These are phyloP conservation scores for Mormyrus proboscirostris DNA, from an alignment of 2,797 vertebrate species.

Conservation along the genomic window DNA sequence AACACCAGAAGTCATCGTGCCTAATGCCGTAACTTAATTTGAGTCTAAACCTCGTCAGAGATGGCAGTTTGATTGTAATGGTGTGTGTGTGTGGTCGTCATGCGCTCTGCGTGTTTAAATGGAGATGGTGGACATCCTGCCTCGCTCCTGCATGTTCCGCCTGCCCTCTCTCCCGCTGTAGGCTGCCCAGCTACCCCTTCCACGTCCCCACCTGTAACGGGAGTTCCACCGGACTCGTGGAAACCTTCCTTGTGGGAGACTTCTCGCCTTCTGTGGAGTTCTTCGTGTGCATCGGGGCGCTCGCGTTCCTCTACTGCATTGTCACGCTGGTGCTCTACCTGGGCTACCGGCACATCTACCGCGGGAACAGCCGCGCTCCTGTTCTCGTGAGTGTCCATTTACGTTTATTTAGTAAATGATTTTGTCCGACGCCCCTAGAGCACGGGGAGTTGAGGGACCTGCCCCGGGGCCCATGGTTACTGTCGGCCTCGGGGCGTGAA, in stretches of 20 bases:
- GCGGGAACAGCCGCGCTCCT: slow-evolving; percentile 66
- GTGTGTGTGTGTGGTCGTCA: not conserved
- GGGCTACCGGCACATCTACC: slow-evolving; percentile 77
- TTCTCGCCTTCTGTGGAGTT: slow-evolving; percentile 79
- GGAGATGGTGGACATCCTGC: not conserved
- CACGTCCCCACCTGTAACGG: slow-evolving; percentile 57
- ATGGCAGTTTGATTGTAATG: not conserved
- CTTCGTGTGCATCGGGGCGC: slow-evolving; percentile 78
- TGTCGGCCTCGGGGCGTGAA: not conserved
- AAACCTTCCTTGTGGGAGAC: slow-evolving; percentile 64
- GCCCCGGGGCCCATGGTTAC: not conserved
- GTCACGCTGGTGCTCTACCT: slow-evolving; percentile 76
- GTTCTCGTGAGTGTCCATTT: slow-evolving; percentile 61
- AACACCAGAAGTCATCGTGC: not conserved
- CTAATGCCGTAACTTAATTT: not conserved
- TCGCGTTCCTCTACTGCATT: slow-evolving; percentile 81
- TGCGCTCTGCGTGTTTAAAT: not conserved
- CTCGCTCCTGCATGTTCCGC: not conserved
- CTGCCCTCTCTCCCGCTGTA: slow-evolving; percentile 32
- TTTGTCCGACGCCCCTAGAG: not conserved
- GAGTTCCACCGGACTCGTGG: not conserved
- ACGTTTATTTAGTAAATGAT: not conserved
- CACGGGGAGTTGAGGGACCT: not conserved
- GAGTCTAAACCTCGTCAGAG: not conserved
- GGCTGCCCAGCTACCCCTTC: slow-evolving; percentile 69